Base-by-base conservation (phyloP, 1,140 invertebrate species). In the Saccostrea cuccullata region DNA sequence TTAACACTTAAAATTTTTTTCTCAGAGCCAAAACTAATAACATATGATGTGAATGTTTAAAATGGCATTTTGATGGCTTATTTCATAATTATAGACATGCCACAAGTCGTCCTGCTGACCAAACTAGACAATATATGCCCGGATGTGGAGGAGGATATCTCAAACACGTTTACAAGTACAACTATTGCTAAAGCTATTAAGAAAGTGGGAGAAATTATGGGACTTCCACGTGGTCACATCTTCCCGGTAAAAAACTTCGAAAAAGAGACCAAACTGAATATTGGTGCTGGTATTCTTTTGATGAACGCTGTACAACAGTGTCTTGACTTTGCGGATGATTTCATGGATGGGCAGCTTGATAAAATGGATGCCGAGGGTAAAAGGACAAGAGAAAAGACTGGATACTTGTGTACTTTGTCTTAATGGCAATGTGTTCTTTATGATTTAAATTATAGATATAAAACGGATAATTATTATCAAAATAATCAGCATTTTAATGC, bases 231-330 rank as follows among this genome's bases (percentile, higher is more conserved):
- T 26, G 55, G 86, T n/a, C 90, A 90, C 56, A 82, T 90, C 15
- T 87, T 90, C 58, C 87, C 88, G n/a, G 58, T 89, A 11, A 90
- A 90, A 83, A 90, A n/a, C n/a, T n/a, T n/a, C 36, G 87, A 89
- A 73, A 89, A 60, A 40, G 90, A 90, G 26, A 86, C 87, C 11
- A 88, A 89, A 26, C 60, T 90, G 12, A 88, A 90, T 55, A 82
- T 82, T 56, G 67, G 55, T 40, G 77, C 89, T 5, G 82, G 87
- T 58, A 87, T 87, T 17, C n/a, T 87, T 36, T 82, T 88, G 6
- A 85, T 90, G 23, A n/a, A 88, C 4, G 73, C 83, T 36, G 30
- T 90, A 36, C 56, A 82, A 70, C 90, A 87, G 58, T 84, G 89
- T 36, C 84, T 90, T 20, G 36, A 84, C 36, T 90, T 88, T 86